Percentiles rank a stretch among this genome's conserved stretches.
Conservation (phyloP, 2,113 vertebrate genomes). For the Pitta sordida region DNA sequence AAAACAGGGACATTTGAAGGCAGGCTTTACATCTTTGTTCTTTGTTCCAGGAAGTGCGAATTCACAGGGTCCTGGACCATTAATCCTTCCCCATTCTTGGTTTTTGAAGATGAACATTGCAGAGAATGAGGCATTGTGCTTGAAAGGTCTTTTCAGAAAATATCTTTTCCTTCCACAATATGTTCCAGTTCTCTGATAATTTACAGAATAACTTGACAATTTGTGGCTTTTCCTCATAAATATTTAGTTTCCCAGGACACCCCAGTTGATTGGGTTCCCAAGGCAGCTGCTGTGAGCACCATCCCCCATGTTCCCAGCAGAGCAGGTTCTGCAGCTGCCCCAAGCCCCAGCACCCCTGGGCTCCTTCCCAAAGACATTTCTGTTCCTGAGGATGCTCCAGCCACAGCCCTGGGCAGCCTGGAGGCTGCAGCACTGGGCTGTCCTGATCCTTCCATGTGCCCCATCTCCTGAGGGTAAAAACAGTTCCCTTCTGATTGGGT, state of each 20-base stretch:
- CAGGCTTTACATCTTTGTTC: slow-evolving; percentile 49
- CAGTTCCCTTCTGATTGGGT: too few species aligned
- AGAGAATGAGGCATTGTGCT: slow-evolving; percentile 52
- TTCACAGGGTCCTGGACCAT: slow-evolving; percentile 37
- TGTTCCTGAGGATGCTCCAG: background rate
- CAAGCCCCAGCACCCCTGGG: rapidly evolving
- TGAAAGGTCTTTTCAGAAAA: slow-evolving; percentile 57
- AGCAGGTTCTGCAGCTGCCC: background rate
- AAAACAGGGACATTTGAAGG: slow-evolving; percentile 63
- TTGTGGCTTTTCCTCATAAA: slow-evolving; percentile 61
- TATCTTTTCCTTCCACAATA: slow-evolving; percentile 32
- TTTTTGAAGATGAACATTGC: slow-evolving; percentile 58
- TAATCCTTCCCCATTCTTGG: slow-evolving; percentile 41
- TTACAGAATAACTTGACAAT: slow-evolving; percentile 43
- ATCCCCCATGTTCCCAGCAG: rapidly evolving
- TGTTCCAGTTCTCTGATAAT: slow-evolving; percentile 32
- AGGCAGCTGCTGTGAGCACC: background rate
- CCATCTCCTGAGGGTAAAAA: rapidly evolving
- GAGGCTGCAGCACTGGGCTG: rapidly evolving
- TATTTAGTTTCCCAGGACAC: slow-evolving; percentile 51
- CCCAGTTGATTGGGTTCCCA: background rate
- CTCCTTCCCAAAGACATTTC: background rate
- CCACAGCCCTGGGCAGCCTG: rapidly evolving
- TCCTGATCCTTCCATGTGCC: rapidly evolving
- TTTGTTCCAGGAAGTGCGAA: slow-evolving; percentile 40